These are phyloP conservation scores for Heliconius himera DNA, from an alignment of 1,140 invertebrate genomes.

Conservation along the genomic window DNA sequence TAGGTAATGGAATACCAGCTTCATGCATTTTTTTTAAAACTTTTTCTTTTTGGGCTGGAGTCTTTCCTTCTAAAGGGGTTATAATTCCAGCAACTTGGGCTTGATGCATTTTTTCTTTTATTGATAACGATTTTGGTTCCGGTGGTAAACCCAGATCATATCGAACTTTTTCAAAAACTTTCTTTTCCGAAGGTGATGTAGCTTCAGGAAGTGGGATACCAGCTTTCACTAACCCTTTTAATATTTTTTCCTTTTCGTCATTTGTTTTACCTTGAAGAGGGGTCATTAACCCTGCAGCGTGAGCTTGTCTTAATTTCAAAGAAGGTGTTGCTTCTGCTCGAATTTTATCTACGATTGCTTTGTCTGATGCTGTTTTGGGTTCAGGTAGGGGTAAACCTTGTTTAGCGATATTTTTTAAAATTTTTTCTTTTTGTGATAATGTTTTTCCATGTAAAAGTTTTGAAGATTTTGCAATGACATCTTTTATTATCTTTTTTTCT, in stretches of 20 bases:
- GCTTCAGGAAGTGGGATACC: conserved; percentile 49
- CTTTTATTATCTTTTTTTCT: conserved; percentile 37
- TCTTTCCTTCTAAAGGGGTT: conserved; percentile 44
- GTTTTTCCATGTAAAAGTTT: conserved; percentile 46
- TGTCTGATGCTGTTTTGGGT: conserved; percentile 45
- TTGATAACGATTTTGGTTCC: conserved; percentile 38
- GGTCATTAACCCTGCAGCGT: conserved; percentile 42
- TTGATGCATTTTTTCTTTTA: conserved; percentile 42
- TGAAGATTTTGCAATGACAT: conserved; percentile 1
- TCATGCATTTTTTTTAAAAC: conserved; percentile 43
- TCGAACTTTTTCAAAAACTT: conserved; percentile 44
- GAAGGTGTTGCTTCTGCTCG: conserved; percentile 36
- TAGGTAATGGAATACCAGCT: conserved; percentile 49
- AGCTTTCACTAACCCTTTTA: conserved; percentile 38
- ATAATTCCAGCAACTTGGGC: conserved; percentile 40
- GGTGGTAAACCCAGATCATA: conserved; percentile 34
- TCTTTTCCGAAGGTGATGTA: conserved; percentile 46
- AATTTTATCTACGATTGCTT: conserved; percentile 35
- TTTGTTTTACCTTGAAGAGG: conserved; percentile 46
- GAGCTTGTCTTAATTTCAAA: conserved; percentile 36
- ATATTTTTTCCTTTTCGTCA: conserved; percentile 51
- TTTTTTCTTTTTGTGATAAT: conserved; percentile 41
- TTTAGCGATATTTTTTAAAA: conserved; percentile 30
- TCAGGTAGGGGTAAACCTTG: conserved; percentile 40
- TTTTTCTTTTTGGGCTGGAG: conserved; percentile 41